Evolutionary conservation across 2,797 vertebrate species (phyloP).

Genomic region (Sebastes kiyomatsui): DNA sequence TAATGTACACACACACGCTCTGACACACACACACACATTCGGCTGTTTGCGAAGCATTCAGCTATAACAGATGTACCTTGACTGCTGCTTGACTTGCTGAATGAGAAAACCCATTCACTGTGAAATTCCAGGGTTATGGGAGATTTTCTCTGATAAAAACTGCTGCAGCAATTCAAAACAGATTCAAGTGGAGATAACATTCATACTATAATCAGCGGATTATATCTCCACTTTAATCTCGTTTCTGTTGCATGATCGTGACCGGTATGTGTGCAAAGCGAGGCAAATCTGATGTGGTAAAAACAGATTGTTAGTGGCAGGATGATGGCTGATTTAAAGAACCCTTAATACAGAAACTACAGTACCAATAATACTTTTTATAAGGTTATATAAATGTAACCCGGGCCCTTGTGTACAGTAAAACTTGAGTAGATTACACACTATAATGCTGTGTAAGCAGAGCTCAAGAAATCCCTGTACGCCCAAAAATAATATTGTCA

Average conservation of each 20-base stretch:
- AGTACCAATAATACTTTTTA: not conserved
- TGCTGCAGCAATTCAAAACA: slow-evolving; percentile 37
- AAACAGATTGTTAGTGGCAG: not conserved
- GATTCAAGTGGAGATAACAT: slow-evolving; percentile 57
- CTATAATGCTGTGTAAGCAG: slow-evolving; percentile 14
- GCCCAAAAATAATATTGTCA: slow-evolving; percentile 20
- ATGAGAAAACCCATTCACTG: slow-evolving; percentile 63
- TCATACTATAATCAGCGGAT: slow-evolving; percentile 27
- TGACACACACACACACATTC: not conserved
- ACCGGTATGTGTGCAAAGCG: slow-evolving; percentile 4
- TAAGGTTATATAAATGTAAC: not conserved
- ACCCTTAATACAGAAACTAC: not conserved
- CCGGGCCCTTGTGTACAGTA: not conserved
- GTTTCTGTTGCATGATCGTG: slow-evolving; percentile 16
- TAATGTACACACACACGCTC: slow-evolving; percentile 8
- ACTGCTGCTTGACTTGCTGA: slow-evolving; percentile 37
- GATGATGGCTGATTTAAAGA: not conserved
- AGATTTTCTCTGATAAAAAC: slow-evolving; percentile 55
- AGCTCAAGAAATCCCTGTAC: not conserved
- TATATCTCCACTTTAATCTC: slow-evolving; percentile 21
- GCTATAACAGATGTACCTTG: slow-evolving; percentile 63
- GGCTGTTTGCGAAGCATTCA: slow-evolving; percentile 56
- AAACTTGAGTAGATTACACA: not conserved
- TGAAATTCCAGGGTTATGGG: slow-evolving; percentile 56
- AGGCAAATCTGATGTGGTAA: slow-evolving; percentile 4